Evolutionary conservation across 2,113 vertebrate genomes (phyloP).

Genomic region (Hystrix cristata): DNA sequence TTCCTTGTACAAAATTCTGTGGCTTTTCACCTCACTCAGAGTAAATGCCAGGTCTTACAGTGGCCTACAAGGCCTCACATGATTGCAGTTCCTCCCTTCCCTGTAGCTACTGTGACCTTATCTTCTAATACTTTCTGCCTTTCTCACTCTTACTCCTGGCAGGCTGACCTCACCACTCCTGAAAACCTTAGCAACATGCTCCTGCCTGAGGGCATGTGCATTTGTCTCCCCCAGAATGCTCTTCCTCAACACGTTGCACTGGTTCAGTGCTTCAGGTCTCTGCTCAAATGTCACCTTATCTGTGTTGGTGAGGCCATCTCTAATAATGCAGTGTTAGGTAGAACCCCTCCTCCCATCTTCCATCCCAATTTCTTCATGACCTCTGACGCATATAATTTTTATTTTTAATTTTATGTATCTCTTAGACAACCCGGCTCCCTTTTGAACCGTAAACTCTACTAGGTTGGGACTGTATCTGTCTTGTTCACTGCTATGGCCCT

Average conservation of each 20-base stretch:
- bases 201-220: background rate
- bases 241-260: background rate
- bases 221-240: background rate
- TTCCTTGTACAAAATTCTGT: background rate
- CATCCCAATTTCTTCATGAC: background rate
- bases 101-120: background rate
- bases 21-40: conserved; percentile 20
- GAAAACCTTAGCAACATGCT: background rate
- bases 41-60: background rate
- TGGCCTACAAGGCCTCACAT: background rate
- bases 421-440: background rate
- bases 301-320: background rate
- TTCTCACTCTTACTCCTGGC: background rate
- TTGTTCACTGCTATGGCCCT: background rate
- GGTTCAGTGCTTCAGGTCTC: background rate
- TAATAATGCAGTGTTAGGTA: background rate
- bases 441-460: no score
- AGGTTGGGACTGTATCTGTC: background rate
- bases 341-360: background rate
- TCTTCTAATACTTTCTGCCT: background rate
- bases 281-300: background rate
- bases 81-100: background rate
- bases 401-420: background rate
- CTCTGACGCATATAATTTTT: background rate
- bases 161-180: background rate